Conservation (phyloP, 2,113 vertebrate species). For the Coturnix japonica region DNA sequence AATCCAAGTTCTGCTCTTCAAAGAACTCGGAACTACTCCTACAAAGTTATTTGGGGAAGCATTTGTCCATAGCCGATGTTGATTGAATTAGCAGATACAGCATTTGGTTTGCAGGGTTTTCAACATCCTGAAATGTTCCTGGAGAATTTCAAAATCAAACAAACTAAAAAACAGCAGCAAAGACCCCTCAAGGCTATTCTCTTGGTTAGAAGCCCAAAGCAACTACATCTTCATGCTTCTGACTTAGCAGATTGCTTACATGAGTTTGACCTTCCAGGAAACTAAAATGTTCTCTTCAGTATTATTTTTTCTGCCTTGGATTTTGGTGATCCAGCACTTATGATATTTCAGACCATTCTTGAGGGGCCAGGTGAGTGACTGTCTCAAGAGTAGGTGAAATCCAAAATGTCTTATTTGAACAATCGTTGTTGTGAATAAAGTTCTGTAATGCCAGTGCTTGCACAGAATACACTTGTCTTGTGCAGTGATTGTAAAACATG, state of each 20-base stretch:
- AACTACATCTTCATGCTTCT: neutral
- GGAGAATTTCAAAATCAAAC: neutral
- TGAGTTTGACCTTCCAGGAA: neutral
- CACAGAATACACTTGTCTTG: neutral
- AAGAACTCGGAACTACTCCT: neutral
- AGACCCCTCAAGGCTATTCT: neutral
- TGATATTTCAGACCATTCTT: neutral
- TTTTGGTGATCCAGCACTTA: neutral
- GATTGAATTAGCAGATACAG: neutral
- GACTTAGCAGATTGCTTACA: neutral
- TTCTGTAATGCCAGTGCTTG: neutral
- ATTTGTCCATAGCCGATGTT: neutral
- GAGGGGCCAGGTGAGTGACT: neutral
- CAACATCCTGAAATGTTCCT: neutral
- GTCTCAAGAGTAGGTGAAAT: neutral
- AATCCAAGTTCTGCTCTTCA: neutral
- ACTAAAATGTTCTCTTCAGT: neutral
- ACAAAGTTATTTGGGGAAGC: neutral
- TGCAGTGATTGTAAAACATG: neutral
- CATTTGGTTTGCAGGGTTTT: neutral
- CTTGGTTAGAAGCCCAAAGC: neutral
- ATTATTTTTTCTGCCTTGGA: neutral
- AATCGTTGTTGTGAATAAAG: neutral
- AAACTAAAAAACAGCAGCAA: neutral
- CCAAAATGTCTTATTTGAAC: fast-evolving